Evolutionary conservation across 2,113 vertebrate genomes (phyloP).

Genomic region (Regulus satrapa): DNA sequence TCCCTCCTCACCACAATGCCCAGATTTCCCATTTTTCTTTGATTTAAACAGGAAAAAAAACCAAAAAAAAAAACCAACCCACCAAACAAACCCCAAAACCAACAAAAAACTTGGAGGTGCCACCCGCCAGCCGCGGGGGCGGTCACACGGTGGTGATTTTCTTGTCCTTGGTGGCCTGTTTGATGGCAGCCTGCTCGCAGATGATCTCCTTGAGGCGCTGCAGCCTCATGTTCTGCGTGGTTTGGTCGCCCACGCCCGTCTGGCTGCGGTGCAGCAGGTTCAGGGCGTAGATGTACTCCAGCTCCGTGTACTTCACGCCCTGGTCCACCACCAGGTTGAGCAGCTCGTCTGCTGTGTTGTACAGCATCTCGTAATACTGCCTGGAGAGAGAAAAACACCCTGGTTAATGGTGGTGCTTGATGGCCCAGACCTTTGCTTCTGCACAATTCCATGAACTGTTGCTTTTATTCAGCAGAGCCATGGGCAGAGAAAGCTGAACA

Average conservation of each 20-base stretch:
- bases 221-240: slow-evolving; percentile 89
- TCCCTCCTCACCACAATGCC: not conserved
- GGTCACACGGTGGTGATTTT: slow-evolving; percentile 87
- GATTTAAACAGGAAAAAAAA: not conserved
- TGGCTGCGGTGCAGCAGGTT: slow-evolving; percentile 95
- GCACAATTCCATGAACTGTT: not conserved
- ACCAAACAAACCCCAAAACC: too few relatives aligned
- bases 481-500: rapidly evolving
- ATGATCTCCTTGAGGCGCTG: slow-evolving; percentile 98
- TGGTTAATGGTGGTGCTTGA: rapidly evolving
- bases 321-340: slow-evolving; percentile 98
- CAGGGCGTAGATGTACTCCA: slow-evolving; percentile 96
- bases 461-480: not conserved
- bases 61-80: too few relatives aligned
- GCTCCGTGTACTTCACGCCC: slow-evolving; percentile 95
- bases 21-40: not conserved
- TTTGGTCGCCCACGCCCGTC: slow-evolving; percentile 93
- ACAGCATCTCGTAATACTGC: slow-evolving; percentile 99
- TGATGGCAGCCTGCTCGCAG: slow-evolving; percentile 96
- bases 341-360: slow-evolving; percentile 94
- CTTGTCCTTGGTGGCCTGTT: slow-evolving; percentile 98
- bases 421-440: not conserved
- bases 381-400: slow-evolving; percentile 28
- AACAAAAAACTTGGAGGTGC: too few relatives aligned
- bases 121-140: rapidly evolving